These are phyloP conservation scores for Yasuhikotakia modesta DNA, from an alignment of 2,797 vertebrate species.

Conservation along the genomic window DNA sequence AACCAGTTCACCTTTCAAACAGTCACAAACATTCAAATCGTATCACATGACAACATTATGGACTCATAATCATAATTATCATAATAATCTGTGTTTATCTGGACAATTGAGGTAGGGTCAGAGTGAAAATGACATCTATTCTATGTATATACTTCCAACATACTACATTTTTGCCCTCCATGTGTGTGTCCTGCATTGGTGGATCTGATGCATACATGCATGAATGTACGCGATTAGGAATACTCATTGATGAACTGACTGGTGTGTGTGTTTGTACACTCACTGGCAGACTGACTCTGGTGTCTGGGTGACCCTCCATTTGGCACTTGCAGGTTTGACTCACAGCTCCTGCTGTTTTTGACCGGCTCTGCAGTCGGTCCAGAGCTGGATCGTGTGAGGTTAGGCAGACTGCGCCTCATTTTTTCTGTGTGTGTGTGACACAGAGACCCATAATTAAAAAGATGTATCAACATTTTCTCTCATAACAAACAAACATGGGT, in stretches of 20 bases:
- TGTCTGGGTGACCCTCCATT: constrained; percentile 93
- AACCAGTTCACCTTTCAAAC: background rate
- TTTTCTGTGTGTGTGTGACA: constrained; percentile 80
- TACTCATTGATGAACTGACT: background rate
- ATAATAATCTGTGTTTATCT: no score
- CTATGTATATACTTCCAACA: no score
- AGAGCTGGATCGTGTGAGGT: constrained; percentile 86
- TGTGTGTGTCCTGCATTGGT: background rate
- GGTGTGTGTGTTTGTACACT: constrained; percentile 69
- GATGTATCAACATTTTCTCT: no score
- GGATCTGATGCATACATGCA: background rate
- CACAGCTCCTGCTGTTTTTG: constrained; percentile 94
- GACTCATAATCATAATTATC: no score
- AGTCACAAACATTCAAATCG: background rate
- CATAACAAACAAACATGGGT: no score
- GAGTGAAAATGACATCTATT: no score
- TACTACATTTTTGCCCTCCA: constrained; percentile 3
- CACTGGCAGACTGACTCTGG: constrained; percentile 93
- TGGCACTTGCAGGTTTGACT: constrained; percentile 97
- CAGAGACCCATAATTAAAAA: no score
- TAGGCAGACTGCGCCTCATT: constrained; percentile 96
- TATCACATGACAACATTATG: no score
- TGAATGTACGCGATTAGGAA: background rate
- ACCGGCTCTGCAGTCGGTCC: constrained; percentile 84
- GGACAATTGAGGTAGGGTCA: no score